phyloP scores from a whole-genome alignment of 2,888 invertebrate species.

The Aphidoletes aphidimyza region DNA sequence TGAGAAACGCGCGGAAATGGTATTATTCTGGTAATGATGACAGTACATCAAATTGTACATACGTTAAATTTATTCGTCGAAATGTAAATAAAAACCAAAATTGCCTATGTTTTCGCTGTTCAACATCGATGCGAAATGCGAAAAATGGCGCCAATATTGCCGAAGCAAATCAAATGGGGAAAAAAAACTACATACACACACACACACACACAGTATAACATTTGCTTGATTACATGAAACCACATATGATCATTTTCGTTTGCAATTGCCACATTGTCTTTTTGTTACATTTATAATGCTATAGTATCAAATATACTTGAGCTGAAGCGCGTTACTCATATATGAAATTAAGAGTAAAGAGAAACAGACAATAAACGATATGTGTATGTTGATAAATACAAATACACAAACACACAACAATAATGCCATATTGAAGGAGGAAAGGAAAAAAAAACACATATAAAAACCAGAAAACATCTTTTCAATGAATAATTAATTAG shows the following conservation, averaged over 20 bases:
- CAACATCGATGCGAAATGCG: no score
- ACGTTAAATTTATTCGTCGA: neutral
- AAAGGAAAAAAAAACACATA: neutral
- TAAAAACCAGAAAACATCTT: constrained; percentile 6
- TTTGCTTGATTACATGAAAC: neutral
- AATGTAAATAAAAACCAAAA: neutral
- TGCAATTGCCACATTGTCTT: constrained; percentile 21
- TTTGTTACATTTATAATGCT: neutral
- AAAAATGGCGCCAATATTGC: no score
- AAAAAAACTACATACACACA: neutral
- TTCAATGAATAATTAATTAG: constrained; percentile 38
- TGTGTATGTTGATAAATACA: no score
- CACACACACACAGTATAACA: neutral
- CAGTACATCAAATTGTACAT: neutral
- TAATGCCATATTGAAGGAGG: no score
- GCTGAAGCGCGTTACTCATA: neutral
- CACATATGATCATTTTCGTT: neutral
- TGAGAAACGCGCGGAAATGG: neutral
- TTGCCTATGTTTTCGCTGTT: no score
- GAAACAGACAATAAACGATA: neutral
- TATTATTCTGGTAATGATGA: neutral
- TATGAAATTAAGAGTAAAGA: neutral
- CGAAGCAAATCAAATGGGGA: no score
- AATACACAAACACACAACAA: neutral
- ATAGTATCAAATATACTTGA: neutral